Evolutionary conservation across 2,113 vertebrate species (phyloP).

Genomic region (Pelusios castaneus): DNA sequence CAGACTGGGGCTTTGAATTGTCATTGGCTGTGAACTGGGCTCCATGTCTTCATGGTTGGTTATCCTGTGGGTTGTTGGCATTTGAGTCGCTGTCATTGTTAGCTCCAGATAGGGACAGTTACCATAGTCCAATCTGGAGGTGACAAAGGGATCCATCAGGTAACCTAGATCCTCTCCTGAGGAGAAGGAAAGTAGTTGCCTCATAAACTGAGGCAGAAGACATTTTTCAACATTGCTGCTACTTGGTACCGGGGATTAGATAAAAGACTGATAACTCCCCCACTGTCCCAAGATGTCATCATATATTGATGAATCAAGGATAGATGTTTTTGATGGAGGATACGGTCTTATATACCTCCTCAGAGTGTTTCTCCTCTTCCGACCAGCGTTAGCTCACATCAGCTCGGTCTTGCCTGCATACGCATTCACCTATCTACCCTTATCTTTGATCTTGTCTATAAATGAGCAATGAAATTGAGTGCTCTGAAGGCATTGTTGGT

Average conservation of each 20-base stretch:
- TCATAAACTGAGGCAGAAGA: neutral
- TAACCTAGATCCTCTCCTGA: neutral
- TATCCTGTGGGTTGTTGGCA: neutral
- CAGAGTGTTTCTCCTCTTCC: neutral
- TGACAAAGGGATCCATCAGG: neutral
- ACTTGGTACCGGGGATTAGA: neutral
- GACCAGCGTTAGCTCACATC: neutral
- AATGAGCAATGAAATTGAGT: neutral
- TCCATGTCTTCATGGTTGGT: neutral
- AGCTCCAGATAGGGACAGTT: neutral
- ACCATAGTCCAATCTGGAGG: neutral
- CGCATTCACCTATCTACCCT: neutral
- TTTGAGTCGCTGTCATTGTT: neutral
- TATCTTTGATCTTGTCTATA: neutral
- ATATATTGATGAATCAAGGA: neutral
- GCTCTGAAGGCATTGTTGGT: neutral
- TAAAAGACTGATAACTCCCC: neutral
- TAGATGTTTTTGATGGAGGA: neutral
- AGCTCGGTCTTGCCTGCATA: neutral
- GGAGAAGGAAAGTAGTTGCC: neutral
- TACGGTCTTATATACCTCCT: neutral
- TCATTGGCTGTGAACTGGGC: neutral
- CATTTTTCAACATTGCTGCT: neutral
- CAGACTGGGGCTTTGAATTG: neutral
- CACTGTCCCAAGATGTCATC: neutral